phyloP scores from a whole-genome alignment of 1,140 invertebrate genomes.

The Bombus breviceps region DNA sequence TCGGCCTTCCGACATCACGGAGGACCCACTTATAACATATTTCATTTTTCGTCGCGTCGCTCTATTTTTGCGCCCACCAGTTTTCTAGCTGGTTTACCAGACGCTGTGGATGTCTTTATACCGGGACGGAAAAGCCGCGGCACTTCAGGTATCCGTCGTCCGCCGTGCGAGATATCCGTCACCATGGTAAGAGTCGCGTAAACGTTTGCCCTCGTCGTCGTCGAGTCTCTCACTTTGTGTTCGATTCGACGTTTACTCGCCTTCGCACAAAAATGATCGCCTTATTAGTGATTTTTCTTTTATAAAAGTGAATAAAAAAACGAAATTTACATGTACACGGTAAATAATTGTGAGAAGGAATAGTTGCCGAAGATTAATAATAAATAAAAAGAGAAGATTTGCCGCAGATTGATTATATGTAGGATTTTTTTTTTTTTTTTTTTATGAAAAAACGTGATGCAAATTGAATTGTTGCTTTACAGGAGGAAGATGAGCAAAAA shows the following conservation, averaged over 20 bases:
- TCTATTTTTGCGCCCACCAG: slow-evolving; percentile 73
- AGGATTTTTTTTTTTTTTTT: not conserved
- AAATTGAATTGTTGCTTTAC: slow-evolving; percentile 8
- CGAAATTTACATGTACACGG: not conserved
- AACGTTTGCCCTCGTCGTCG: not conserved
- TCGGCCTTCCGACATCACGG: slow-evolving; percentile 51
- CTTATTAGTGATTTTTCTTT: not conserved
- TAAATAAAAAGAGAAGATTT: not conserved
- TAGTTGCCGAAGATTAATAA: too few relatives aligned
- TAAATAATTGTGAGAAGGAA: not conserved
- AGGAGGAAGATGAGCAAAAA: slow-evolving; percentile 92
- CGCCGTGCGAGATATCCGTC: slow-evolving; percentile 64
- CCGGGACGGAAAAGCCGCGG: slow-evolving; percentile 65
- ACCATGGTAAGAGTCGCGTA: slow-evolving; percentile 71
- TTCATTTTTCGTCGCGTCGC: slow-evolving; percentile 77
- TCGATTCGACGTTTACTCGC: too few relatives aligned
- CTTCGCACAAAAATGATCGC: too few relatives aligned
- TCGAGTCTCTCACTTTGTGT: too few relatives aligned
- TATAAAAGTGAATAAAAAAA: not conserved
- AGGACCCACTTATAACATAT: slow-evolving; percentile 78
- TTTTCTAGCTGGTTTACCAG: slow-evolving; percentile 79
- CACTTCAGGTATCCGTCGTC: slow-evolving; percentile 74
- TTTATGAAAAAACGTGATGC: not conserved
- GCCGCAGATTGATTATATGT: not conserved
- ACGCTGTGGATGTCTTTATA: slow-evolving; percentile 74